Evolutionary conservation across 2,888 invertebrate species (phyloP), one percentile per base, ranked within the genome.

Genomic region (Branchellion lobata): DNA sequence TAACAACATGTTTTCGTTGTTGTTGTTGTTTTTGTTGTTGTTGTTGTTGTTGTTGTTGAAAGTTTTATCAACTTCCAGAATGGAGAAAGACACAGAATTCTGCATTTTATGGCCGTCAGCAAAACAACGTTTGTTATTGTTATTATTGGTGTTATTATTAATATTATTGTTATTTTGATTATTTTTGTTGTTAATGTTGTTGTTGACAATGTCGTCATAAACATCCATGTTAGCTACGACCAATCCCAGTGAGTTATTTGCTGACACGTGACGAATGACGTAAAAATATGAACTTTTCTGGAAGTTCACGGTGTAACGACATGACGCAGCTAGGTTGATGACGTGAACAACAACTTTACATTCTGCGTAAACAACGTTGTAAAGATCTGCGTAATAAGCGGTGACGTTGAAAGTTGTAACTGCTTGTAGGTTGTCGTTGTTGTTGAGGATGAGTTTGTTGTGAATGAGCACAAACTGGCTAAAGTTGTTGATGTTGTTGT

Each of bases 11-110:
- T 11, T 3, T 5, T 33, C 14, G 33, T 31, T 69, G 33, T 69
- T 29, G 33, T 69, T 69, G 69, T 69, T 69, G 27, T 69, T 31
- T 3, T 69, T 27, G 18, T 5, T 69, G 31, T 3, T 69, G 3
- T 69, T 69, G 69, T 69, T 34, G 69, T 18, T 69, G 27, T 33
- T 31, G 33, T 40, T 40, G 40, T 40, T 40, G n/a, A n/a, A n/a
- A n/a, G n/a, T n/a, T n/a, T n/a, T n/a, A 8, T 40, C 14, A 14
- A 40, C 40, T 40, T 40, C 40, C 40, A 40, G 14, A 14, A 40
- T 40, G 40, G 5, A 40, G 40, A 8, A 40, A 40, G 40, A 40
- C 14, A 40, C 5, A 40, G 40, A 40, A 14, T 40, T 40, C 40
- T 40, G 40, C 8, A 8, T 8, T 8, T 8, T 14, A 14, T 8